phyloP scores from a whole-genome alignment of 2,113 vertebrate species.

The Bujurquina vittata region DNA sequence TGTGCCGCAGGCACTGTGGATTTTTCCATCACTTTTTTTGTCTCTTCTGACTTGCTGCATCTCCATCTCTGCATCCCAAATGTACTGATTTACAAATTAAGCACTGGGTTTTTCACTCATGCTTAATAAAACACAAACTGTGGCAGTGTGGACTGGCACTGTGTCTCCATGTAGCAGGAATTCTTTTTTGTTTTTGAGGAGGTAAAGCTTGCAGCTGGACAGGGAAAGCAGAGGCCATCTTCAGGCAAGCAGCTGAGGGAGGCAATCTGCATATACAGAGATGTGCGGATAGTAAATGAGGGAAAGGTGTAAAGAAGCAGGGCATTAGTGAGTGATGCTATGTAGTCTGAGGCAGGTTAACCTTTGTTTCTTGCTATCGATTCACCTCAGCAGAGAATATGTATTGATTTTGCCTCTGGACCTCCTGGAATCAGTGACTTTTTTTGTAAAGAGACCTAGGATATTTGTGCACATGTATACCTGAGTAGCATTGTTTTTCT shows the following conservation, averaged over 20 bases:
- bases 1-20: neutral
- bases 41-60: neutral
- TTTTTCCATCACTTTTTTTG: neutral
- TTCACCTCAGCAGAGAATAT: conserved; percentile 44
- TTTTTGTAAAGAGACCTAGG: conserved; percentile 17
- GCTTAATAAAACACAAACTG: neutral
- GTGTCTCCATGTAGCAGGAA: neutral
- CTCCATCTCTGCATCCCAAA: neutral
- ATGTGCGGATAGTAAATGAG: neutral
- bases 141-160: neutral
- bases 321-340: conserved; percentile 19
- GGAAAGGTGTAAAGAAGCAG: neutral
- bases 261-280: neutral
- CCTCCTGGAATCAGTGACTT: conserved; percentile 20
- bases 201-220: neutral
- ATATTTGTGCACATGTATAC: neutral
- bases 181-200: neutral
- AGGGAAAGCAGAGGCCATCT: neutral
- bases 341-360: conserved; percentile 51
- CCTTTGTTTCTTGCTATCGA: conserved; percentile 65
- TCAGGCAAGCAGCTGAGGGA: neutral
- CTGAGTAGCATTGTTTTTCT: conserved; percentile 13
- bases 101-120: neutral
- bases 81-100: neutral
- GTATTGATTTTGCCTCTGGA: conserved; percentile 47